These are phyloP conservation scores for Tragulus kanchil DNA, from an alignment of 2,113 vertebrate genomes.

Conservation along the genomic window DNA sequence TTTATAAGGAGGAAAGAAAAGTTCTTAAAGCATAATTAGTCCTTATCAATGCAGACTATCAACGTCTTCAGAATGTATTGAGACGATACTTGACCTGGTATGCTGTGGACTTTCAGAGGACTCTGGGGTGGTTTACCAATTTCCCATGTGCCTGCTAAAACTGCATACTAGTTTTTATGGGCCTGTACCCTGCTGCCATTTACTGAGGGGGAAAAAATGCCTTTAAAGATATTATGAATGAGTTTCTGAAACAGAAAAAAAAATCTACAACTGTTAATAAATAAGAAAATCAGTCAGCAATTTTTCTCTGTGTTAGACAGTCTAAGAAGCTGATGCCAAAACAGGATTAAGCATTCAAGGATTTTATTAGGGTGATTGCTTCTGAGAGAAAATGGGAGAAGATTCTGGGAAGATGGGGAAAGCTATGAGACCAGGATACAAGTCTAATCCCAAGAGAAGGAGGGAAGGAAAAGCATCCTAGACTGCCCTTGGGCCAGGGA, in stretches of 20 bases:
- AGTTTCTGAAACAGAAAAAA: neutral
- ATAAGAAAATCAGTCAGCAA: neutral
- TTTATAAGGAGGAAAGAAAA: constrained; percentile 4
- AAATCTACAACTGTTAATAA: neutral
- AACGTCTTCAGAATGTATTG: constrained; percentile 28
- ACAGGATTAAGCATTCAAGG: neutral
- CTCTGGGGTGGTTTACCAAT: neutral
- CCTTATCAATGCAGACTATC: neutral
- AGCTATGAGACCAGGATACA: neutral
- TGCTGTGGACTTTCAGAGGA: neutral
- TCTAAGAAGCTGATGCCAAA: constrained; percentile 5
- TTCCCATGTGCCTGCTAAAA: constrained; percentile 22
- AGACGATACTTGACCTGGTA: neutral
- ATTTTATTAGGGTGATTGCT: neutral
- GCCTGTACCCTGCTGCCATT: neutral
- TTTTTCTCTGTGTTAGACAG: neutral
- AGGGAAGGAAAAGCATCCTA: neutral
- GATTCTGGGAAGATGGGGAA: neutral
- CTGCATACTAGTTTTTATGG: neutral
- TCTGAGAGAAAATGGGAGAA: neutral
- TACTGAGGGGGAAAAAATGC: neutral
- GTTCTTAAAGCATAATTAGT: constrained; percentile 5
- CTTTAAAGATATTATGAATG: neutral
- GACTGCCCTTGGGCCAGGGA: too few species aligned
- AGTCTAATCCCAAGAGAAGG: neutral